These are phyloP conservation scores for Rhopalosiphum padi DNA, from an alignment of 1,140 invertebrate species.

Conservation along the genomic window DNA sequence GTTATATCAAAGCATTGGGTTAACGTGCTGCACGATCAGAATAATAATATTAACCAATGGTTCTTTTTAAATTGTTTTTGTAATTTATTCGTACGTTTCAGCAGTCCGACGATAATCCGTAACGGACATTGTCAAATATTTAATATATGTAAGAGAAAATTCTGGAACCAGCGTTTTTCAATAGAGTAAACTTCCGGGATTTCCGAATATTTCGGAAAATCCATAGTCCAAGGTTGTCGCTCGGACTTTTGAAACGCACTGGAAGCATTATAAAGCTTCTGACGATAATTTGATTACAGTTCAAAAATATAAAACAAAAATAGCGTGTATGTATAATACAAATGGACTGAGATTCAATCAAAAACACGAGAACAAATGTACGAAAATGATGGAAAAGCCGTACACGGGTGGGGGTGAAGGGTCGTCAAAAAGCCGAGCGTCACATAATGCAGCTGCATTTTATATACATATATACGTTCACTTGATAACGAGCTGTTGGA, in stretches of 20 bases:
- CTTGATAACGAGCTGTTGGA: neutral
- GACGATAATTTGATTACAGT: slow-evolving; percentile 24
- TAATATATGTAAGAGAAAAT: neutral
- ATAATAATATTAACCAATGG: slow-evolving; percentile 2
- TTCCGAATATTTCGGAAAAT: slow-evolving; percentile 6
- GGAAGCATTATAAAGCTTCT: slow-evolving; percentile 21
- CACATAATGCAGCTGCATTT: slow-evolving; percentile 23
- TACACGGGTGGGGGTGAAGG: neutral
- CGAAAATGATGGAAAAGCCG: slow-evolving; percentile 21
- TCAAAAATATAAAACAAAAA: slow-evolving; percentile 18
- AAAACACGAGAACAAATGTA: slow-evolving; percentile 7
- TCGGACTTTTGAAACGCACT: neutral
- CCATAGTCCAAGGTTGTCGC: slow-evolving; percentile 24
- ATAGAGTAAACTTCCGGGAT: neutral
- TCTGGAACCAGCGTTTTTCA: neutral
- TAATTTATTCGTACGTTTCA: slow-evolving; percentile 18
- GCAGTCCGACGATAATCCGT: neutral
- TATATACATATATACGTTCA: neutral
- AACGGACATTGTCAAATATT: neutral
- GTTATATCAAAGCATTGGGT: neutral
- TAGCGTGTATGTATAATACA: neutral
- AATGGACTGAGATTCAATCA: slow-evolving; percentile 21
- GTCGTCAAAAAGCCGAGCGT: slow-evolving; percentile 31
- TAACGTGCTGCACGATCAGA: slow-evolving; percentile 15
- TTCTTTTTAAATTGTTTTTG: neutral